Evolutionary conservation across 2,888 invertebrate genomes (phyloP).

Genomic region (Deilephila elpenor): DNA sequence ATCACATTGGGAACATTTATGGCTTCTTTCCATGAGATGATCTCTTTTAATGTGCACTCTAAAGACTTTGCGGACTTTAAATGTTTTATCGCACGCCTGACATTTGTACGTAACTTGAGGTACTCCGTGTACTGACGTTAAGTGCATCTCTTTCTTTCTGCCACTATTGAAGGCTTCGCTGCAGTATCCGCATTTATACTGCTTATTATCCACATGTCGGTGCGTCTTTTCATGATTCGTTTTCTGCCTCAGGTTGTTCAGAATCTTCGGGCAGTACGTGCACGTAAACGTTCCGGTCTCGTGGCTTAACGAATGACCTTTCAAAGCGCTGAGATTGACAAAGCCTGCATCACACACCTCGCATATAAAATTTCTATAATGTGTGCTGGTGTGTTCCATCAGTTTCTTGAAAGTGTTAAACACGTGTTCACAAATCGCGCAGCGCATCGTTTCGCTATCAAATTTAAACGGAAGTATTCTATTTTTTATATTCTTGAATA

Average conservation of each 20-base stretch:
- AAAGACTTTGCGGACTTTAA: slow-evolving; percentile 54
- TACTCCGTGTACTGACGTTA: slow-evolving; percentile 53
- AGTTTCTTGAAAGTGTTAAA: slow-evolving; percentile 51
- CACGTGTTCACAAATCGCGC: slow-evolving; percentile 47
- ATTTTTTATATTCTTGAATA: slow-evolving; percentile 40
- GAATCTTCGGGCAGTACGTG: slow-evolving; percentile 41
- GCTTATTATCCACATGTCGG: slow-evolving; percentile 50
- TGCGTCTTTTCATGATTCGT: slow-evolving; percentile 52
- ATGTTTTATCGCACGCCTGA: slow-evolving; percentile 60
- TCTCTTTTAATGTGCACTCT: slow-evolving; percentile 60
- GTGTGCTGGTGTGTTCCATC: slow-evolving; percentile 54
- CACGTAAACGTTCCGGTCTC: slow-evolving; percentile 44
- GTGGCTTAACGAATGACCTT: slow-evolving; percentile 36
- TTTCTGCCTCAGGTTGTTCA: slow-evolving; percentile 43
- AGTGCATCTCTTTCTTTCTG: slow-evolving; percentile 56
- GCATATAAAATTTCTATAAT: slow-evolving; percentile 54
- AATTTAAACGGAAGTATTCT: slow-evolving; percentile 55
- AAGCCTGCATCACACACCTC: slow-evolving; percentile 51
- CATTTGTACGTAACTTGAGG: slow-evolving; percentile 55
- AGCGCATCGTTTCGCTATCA: slow-evolving; percentile 43
- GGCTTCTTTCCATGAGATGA: slow-evolving; percentile 61
- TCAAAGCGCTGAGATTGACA: slow-evolving; percentile 34
- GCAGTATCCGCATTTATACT: slow-evolving; percentile 60
- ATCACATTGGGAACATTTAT: slow-evolving; percentile 56
- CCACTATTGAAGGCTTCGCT: slow-evolving; percentile 58